Evolutionary conservation across 2,888 invertebrate species (phyloP), one percentile per base, ranked within the genome.

Genomic region (Sepiola atlantica): DNA sequence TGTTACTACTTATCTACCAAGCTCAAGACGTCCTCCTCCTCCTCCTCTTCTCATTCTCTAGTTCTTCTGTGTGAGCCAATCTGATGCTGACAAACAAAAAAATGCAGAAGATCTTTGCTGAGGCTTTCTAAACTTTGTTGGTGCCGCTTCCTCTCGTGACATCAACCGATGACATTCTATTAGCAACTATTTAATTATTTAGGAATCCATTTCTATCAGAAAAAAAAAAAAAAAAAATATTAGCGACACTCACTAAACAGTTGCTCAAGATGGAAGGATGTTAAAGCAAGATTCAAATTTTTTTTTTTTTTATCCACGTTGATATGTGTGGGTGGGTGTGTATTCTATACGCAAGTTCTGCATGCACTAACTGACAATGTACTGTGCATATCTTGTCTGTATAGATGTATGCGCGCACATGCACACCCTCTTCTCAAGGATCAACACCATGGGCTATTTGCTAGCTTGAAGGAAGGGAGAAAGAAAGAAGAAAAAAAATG

Each of bases 41-140:
- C n/a, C n/a, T n/a, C 45, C 45, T 45, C 93, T 93, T 93, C 35
- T 92, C 92, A 93, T 57, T 93, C 57, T 93, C 55, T 93, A 93
- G 93, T 93, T 61, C 92, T 92, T 92, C 93, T 93, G 93, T 93
- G 93, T 55, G 57, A 93, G 93, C 93, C 93, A 93, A 92, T 93
- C 93, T 93, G 93, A 93, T 93, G 93, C 55, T 93, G 93, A 93
- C 57, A 93, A 45, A 45, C 45, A 45, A 45, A 45, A 45, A 45
- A 45, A 55, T 93, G 93, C 93, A 57, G 93, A 93, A 55, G 61
- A 93, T 93, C 93, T 93, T 93, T 93, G 93, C 93, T 93, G 61
- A 55, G 61, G 93, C 93, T 93, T 93, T 57, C 45, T 55, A n/a
- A 45, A 77, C 77, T 92, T 54, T 54, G 45, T 54, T 92, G 92